Evolutionary conservation across 2,113 vertebrate genomes (phyloP), one percentile per base, ranked within the genome.

Genomic region (Paratilapia polleni): DNA sequence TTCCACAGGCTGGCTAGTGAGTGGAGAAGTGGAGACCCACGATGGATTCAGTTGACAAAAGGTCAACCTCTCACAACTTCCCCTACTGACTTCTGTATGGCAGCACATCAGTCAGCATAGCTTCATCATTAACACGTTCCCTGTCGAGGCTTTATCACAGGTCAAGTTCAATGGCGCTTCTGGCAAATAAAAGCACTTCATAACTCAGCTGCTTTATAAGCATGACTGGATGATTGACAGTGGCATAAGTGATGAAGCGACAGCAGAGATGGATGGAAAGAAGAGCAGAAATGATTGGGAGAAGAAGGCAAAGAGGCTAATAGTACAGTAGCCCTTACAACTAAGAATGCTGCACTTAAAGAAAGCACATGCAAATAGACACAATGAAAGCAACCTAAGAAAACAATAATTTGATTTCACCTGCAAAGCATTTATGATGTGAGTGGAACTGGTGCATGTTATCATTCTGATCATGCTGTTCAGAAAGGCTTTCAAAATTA

Each of bases 151-250:
- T 91, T 92, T 89, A 90, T 90, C 84, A 70, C 86, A 56, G 93
- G 93, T 90, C 92, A 88, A 90, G 86, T 91, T 88, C 92, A 92
- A 90, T 83, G 63, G 81, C 17, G 49, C 87, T 86, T 36, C 90
- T 9, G 80, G 90, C 91, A 89, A 93, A 93, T 89, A 89, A 88
- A 90, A 87, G 87, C 88, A 12, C 91, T 83, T 92, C 93, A 92
- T 93, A 90, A 85, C 85, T 91, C 92, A 88, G 78, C 34, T 10
- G 41, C 85, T 90, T 91, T 78, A 86, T 91, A 91, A 94, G 89
- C 84, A 80, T 6, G 84, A 47, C 89, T 54, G 86, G 73, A 28
- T 94, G 93, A 94, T 84, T 92, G 94, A 90, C 92, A 92, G 87
- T 0, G 49, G 78, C 54, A 59, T 88, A 90, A 89, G 82, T 86